A percentile compares a stretch with the other conserved stretches of the same genome.
These are phyloP conservation scores for Narcine bancroftii DNA, from an alignment of 2,113 vertebrate species.

Conservation along the genomic window DNA sequence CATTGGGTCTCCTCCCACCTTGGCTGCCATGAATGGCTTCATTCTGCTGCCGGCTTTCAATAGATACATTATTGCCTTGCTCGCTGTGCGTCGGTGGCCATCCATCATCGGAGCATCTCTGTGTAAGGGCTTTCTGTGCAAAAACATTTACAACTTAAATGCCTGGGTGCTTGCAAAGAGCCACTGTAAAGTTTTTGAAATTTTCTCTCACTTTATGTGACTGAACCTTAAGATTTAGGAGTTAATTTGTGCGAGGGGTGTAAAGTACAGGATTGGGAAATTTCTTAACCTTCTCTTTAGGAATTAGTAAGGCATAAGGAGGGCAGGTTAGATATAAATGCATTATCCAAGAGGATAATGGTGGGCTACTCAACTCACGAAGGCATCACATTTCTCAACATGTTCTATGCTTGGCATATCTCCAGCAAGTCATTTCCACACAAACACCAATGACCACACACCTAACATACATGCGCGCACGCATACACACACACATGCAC, in stretches of 20 bases:
- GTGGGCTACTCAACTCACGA: background rate
- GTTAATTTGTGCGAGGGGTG: background rate
- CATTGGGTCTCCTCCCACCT: conserved; percentile 27
- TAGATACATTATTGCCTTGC: conserved; percentile 26
- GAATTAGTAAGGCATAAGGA: background rate
- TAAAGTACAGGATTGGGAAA: background rate
- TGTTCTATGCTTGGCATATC: too few relatives aligned
- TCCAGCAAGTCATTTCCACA: too few relatives aligned
- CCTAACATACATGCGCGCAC: too few relatives aligned
- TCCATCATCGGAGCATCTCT: conserved; percentile 22
- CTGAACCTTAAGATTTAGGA: background rate
- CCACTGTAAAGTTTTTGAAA: background rate
- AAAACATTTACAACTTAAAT: background rate
- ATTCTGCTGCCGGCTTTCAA: conserved; percentile 26
- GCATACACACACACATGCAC: too few relatives aligned
- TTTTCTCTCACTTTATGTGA: background rate
- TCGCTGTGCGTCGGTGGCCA: background rate
- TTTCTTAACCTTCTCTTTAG: background rate
- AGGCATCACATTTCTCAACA: background rate
- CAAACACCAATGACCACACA: too few relatives aligned
- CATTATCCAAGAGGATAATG: background rate
- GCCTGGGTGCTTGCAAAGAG: background rate
- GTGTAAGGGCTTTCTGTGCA: background rate
- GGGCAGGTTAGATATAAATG: too few relatives aligned
- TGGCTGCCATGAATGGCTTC: conserved; percentile 26